Percentiles rank a stretch among this genome's conserved stretches.
Conservation (phyloP, 1,140 invertebrate genomes). For the Solenopsis invicta region DNA sequence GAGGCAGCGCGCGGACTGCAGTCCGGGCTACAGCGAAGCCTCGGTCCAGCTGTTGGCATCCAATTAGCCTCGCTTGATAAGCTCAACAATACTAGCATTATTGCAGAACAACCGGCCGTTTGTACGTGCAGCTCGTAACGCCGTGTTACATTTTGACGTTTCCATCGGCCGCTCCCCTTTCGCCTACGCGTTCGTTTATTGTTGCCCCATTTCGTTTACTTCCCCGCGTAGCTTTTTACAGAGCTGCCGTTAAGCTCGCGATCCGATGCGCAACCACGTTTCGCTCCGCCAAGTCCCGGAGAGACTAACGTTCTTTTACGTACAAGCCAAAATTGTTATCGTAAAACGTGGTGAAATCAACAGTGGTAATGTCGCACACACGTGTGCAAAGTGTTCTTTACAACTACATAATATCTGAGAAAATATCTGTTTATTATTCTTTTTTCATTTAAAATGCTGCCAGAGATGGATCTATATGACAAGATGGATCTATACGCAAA, state of each 20-base stretch:
- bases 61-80: conserved; percentile 87
- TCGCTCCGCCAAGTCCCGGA: conserved; percentile 1
- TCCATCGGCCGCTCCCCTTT: conserved; percentile 72
- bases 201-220: conserved; percentile 39
- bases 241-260: conserved; percentile 19
- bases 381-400: not conserved
- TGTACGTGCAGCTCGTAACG: conserved; percentile 79
- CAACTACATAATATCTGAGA: not conserved
- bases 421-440: not conserved
- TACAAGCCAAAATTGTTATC: conserved; percentile 14
- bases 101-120: conserved; percentile 84
- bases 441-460: not conserved
- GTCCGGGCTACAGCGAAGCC: conserved; percentile 72
- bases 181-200: not conserved
- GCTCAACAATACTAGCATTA: conserved; percentile 86
- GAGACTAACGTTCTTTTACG: not conserved
- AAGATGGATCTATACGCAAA: not conserved
- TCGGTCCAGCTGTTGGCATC: conserved; percentile 85
- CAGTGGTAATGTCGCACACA: not conserved
- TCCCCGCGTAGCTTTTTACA: conserved; percentile 40
- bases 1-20: conserved; percentile 74
- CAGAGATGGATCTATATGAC: not conserved
- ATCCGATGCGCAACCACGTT: conserved; percentile 21
- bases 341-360: not conserved
- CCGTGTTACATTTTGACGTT: conserved; percentile 82